Percentiles rank a stretch among this genome's conserved stretches.
Evolutionary conservation across 2,113 vertebrate genomes (phyloP).

Genomic region (Conger conger): DNA sequence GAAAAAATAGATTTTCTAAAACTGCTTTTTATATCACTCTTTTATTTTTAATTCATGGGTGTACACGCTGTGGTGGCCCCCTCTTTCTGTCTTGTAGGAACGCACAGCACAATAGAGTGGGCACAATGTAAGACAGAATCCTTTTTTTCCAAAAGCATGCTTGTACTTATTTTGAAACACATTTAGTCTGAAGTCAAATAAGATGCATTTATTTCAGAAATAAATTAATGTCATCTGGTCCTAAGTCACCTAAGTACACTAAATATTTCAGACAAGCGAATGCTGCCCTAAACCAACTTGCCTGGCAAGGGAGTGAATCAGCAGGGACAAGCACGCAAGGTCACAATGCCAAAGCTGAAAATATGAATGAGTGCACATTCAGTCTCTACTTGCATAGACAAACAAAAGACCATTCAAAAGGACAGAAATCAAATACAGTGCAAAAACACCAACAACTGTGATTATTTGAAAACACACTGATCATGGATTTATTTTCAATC

Average conservation of each 20-base stretch:
- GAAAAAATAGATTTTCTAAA: neutral
- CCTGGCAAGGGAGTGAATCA: slow-evolving; percentile 6
- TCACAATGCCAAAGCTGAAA: slow-evolving; percentile 1
- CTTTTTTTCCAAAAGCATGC: neutral
- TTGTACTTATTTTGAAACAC: neutral
- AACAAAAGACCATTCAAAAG: neutral
- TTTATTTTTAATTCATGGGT: neutral
- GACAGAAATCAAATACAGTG: neutral
- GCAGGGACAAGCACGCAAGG: neutral
- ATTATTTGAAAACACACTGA: neutral
- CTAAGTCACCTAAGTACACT: neutral
- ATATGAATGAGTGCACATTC: neutral
- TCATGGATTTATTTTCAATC: neutral
- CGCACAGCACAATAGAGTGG: neutral
- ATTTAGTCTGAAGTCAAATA: neutral
- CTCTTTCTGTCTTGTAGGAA: neutral
- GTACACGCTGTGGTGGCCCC: neutral
- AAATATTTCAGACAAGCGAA: slow-evolving; percentile 8
- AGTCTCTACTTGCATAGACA: neutral
- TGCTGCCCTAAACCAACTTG: neutral
- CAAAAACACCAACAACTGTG: neutral
- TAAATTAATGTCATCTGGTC: neutral
- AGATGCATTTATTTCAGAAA: neutral
- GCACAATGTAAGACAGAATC: neutral
- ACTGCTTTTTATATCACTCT: neutral